phyloP scores from a whole-genome alignment of 2,113 vertebrate genomes.

The Anolis carolinensis region DNA sequence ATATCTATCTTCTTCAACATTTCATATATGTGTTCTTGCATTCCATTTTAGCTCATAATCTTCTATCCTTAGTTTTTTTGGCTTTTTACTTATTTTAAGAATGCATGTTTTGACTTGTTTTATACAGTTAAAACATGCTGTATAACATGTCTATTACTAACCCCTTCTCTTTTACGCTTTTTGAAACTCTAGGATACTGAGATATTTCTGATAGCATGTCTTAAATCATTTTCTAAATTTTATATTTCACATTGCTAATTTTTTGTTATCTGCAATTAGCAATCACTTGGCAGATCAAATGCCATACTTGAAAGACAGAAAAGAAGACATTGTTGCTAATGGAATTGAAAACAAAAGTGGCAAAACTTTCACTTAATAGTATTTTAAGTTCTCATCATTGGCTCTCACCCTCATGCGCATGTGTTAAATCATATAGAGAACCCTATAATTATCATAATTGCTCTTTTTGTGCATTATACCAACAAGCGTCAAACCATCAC shows the following conservation, averaged over 20 bases:
- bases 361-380: slow-evolving; percentile 67
- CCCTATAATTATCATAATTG: slow-evolving; percentile 79
- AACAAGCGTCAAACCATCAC: slow-evolving; percentile 70
- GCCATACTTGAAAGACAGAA: slow-evolving; percentile 18
- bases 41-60: accelerated
- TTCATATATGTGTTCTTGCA: not conserved
- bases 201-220: not conserved
- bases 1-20: not conserved
- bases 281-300: slow-evolving; percentile 56
- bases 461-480: slow-evolving; percentile 74
- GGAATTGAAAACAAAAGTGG: slow-evolving; percentile 70
- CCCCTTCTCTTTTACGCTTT: not conserved
- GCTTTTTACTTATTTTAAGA: not conserved
- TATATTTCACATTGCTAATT: slow-evolving; percentile 25
- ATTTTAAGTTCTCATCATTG: slow-evolving; percentile 65
- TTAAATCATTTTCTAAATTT: slow-evolving; percentile 13
- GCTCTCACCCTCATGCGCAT: slow-evolving; percentile 60
- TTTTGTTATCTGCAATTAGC: slow-evolving; percentile 33
- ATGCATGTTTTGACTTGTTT: not conserved
- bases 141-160: not conserved
- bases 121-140: not conserved
- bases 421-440: slow-evolving; percentile 74
- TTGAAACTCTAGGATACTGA: accelerated
- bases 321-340: slow-evolving; percentile 59
- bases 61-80: not conserved